Conservation (phyloP, 2,888 invertebrate species). For the Heterodera filipjevi region DNA sequence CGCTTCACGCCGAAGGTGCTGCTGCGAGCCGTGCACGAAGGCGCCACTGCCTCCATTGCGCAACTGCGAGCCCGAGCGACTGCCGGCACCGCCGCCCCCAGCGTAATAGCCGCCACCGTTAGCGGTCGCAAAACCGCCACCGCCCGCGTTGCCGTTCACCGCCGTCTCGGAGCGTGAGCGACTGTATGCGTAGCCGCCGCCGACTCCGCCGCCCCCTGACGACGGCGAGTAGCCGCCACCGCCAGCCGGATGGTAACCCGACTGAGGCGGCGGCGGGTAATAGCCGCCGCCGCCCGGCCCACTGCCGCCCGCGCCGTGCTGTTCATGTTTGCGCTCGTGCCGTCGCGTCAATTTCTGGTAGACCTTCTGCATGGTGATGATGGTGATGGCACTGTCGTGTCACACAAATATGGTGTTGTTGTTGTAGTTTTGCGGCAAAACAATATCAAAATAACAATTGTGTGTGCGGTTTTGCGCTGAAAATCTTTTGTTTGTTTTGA, state of each 20-base stretch:
- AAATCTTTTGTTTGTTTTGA: neutral
- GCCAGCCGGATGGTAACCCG: neutral
- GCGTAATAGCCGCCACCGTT: conserved; percentile 17
- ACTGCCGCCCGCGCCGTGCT: conserved; percentile 17
- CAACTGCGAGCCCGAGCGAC: conserved; percentile 12
- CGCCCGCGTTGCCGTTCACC: neutral
- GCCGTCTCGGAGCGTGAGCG: conserved; percentile 24
- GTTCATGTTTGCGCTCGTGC: conserved; percentile 25
- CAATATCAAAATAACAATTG: neutral
- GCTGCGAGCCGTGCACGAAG: conserved; percentile 15
- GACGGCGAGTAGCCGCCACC: conserved; percentile 8
- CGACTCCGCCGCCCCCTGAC: neutral
- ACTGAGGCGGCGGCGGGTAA: neutral
- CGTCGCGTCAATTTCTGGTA: conserved; percentile 23
- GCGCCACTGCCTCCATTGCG: neutral
- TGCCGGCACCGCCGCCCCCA: conserved; percentile 13
- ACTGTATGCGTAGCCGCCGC: conserved; percentile 19
- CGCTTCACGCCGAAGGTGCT: conserved; percentile 21
- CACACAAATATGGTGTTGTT: neutral
- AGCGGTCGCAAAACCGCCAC: conserved; percentile 8
- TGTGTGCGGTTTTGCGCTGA: neutral
- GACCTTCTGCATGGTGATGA: conserved; percentile 26
- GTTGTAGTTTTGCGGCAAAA: neutral
- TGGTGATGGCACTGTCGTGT: neutral
- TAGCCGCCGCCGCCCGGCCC: neutral